Conservation (phyloP, 2,888 invertebrate species). For the Amphipyra tragopoginis region DNA sequence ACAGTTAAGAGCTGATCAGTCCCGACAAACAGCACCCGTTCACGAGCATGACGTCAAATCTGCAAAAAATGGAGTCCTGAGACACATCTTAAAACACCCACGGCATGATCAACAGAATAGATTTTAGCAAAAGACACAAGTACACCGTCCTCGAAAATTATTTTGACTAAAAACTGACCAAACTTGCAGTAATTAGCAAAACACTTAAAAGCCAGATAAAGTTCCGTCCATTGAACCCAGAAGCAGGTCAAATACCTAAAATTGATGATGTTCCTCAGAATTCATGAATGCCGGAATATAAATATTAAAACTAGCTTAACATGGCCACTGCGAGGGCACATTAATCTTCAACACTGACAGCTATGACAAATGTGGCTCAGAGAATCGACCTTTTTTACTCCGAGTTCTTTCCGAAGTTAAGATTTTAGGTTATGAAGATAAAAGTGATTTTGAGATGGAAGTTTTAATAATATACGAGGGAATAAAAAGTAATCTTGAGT, state of each 20-base stretch:
- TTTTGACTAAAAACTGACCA: background rate
- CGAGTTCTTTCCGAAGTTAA: slow-evolving; percentile 23
- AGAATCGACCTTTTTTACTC: slow-evolving; percentile 45
- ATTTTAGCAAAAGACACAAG: no score
- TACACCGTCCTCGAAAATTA: no score
- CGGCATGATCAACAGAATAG: no score
- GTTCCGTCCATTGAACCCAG: slow-evolving; percentile 12
- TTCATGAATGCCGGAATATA: slow-evolving; percentile 53
- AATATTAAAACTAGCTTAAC: slow-evolving; percentile 54
- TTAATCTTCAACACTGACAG: slow-evolving; percentile 55
- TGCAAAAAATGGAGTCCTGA: no score
- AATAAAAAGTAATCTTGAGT: no score
- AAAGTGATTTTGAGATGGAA: slow-evolving; percentile 34
- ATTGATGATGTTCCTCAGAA: slow-evolving; percentile 46
- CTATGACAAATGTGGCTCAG: slow-evolving; percentile 56
- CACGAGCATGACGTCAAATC: no score
- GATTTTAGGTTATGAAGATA: slow-evolving; percentile 51
- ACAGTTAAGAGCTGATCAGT: no score
- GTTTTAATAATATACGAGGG: background rate
- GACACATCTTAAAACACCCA: no score
- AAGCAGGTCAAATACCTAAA: slow-evolving; percentile 39
- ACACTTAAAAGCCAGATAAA: slow-evolving; percentile 6
- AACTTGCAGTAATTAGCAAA: slow-evolving; percentile 13
- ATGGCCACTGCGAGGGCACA: slow-evolving; percentile 26
- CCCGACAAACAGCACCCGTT: no score